A percentile compares a stretch with the other conserved stretches of the same genome.
phyloP scores from a whole-genome alignment of 2,797 vertebrate genomes.

The Rachycentron canadum region DNA sequence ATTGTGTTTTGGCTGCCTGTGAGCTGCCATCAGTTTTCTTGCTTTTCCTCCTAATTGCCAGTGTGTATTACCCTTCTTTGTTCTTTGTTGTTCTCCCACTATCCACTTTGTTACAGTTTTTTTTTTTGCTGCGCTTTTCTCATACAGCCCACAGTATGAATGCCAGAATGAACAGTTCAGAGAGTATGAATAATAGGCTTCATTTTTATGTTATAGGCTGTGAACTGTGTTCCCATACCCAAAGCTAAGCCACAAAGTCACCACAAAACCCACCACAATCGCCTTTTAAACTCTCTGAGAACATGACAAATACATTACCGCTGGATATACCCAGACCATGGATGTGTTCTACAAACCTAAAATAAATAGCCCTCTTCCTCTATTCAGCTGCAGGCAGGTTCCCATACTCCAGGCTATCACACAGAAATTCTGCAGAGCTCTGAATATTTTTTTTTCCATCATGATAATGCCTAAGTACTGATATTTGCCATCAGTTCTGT shows the following conservation, averaged over 20 bases:
- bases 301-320: constrained; percentile 50
- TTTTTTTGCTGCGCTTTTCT: constrained; percentile 7
- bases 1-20: constrained; percentile 19
- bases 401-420: constrained; percentile 48
- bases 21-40: constrained; percentile 34
- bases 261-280: constrained; percentile 49
- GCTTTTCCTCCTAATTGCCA: constrained; percentile 37
- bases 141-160: constrained; percentile 32
- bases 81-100: constrained; percentile 31
- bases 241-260: constrained; percentile 31
- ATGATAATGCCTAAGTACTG: constrained; percentile 46
- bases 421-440: constrained; percentile 43
- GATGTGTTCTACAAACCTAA: constrained; percentile 41
- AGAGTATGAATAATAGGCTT: constrained; percentile 31
- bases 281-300: constrained; percentile 56
- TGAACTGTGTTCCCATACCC: constrained; percentile 31
- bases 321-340: constrained; percentile 35
- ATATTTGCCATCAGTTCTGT: constrained; percentile 49
- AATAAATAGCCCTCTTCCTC: constrained; percentile 53
- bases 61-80: constrained; percentile 7
- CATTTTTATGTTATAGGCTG: constrained; percentile 11
- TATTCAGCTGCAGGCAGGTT: constrained; percentile 46
- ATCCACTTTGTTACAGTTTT: constrained; percentile 25
- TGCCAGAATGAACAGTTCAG: constrained; percentile 45
- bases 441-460: constrained; percentile 45